phyloP scores from a whole-genome alignment of 2,113 vertebrate species.

The Chaetura pelagica region DNA sequence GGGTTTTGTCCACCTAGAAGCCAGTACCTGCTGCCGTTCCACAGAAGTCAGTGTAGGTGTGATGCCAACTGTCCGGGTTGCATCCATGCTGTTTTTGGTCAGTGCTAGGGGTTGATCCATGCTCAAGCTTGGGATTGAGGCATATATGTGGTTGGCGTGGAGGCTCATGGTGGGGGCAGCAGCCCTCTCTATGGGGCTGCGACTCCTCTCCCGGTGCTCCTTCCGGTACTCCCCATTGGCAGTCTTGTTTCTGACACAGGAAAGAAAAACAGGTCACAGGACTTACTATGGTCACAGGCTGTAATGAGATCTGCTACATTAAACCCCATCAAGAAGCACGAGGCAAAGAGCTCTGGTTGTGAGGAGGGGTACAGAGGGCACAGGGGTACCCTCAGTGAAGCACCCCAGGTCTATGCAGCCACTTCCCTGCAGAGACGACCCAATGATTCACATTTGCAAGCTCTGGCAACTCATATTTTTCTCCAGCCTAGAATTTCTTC shows the following conservation, averaged over 20 bases:
- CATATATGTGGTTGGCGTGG: constrained; percentile 85
- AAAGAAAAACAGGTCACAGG: background rate
- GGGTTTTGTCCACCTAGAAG: background rate
- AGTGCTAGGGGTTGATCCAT: constrained; percentile 97
- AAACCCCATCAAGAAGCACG: background rate
- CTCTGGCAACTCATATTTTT: background rate
- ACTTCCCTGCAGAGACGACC: background rate
- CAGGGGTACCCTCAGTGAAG: background rate
- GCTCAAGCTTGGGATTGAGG: constrained; percentile 87
- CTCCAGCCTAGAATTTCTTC: background rate
- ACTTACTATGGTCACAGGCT: background rate
- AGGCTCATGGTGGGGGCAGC: constrained; percentile 85
- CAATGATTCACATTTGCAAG: background rate
- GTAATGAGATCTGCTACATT: accelerated
- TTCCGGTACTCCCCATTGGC: constrained; percentile 93
- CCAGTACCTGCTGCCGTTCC: constrained; percentile 93
- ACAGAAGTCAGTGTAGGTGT: constrained; percentile 80
- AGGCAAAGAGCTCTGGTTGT: background rate
- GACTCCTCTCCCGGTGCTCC: constrained; percentile 90
- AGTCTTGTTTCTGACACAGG: constrained; percentile 85
- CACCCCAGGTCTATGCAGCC: background rate
- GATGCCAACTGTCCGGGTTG: constrained; percentile 77
- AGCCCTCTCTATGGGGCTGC: constrained; percentile 91
- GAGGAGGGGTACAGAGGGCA: background rate
- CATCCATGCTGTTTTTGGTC: constrained; percentile 93